phyloP scores from a whole-genome alignment of 2,888 invertebrate genomes.

The Yponomeuta sedellus region DNA sequence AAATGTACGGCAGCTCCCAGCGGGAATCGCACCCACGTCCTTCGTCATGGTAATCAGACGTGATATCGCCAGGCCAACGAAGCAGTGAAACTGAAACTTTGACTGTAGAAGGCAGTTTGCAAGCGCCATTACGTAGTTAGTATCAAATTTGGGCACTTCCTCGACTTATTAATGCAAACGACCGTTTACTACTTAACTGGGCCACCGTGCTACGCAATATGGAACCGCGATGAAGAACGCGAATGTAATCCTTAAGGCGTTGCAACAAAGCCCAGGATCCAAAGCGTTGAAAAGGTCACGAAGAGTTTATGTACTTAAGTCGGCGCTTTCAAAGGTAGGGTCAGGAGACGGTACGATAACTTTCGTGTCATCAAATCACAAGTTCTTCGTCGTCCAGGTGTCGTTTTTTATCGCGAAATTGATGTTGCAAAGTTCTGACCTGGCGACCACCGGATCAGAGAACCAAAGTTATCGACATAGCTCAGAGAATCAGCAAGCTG shows the following conservation, averaged over 20 bases:
- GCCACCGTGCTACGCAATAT: neutral
- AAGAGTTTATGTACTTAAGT: neutral
- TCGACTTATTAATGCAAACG: constrained; percentile 1
- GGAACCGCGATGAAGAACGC: neutral
- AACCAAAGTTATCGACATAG: no score
- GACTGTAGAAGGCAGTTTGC: neutral
- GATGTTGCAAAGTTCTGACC: no score
- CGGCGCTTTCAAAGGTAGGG: neutral
- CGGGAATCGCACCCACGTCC: no score
- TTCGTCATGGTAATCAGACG: no score
- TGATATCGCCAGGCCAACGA: no score
- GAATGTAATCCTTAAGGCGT: neutral
- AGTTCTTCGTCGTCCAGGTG: no score
- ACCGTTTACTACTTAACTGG: neutral
- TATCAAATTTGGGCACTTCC: neutral
- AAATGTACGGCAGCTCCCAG: no score
- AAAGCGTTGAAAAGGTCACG: neutral
- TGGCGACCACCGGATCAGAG: no score
- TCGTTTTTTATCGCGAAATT: no score
- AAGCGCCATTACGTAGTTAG: neutral
- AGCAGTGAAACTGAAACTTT: neutral
- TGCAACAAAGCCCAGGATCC: neutral
- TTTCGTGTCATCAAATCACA: no score
- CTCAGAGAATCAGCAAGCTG: no score
- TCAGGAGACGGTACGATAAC: neutral